Evolutionary conservation across 2,797 vertebrate genomes (phyloP).

Genomic region (Moxostoma hubbsi): DNA sequence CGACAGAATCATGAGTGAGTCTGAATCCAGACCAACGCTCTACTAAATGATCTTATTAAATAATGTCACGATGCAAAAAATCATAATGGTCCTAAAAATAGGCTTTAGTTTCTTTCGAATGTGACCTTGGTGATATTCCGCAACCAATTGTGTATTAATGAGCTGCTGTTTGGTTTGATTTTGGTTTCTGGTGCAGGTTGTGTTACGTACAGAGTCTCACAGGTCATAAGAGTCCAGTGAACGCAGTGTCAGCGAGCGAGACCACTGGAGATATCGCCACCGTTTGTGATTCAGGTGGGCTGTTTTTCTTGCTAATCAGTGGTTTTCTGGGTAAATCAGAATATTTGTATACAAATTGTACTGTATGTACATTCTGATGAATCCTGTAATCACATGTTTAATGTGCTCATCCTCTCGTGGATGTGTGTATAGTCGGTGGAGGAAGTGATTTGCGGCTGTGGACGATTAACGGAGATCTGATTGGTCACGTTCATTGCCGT

Average conservation of each 20-base stretch:
- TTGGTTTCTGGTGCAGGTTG: slow-evolving; percentile 73
- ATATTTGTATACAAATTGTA: too few species aligned
- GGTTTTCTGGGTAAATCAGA: too few species aligned
- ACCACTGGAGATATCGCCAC: slow-evolving; percentile 98
- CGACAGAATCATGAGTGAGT: too few species aligned
- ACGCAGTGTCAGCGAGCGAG: slow-evolving; percentile 94
- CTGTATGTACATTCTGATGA: too few species aligned
- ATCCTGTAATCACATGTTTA: background rate
- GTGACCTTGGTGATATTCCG: too few species aligned
- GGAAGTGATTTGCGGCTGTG: slow-evolving; percentile 97
- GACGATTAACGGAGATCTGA: slow-evolving; percentile 97
- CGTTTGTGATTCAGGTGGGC: slow-evolving; percentile 92
- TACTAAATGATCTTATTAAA: too few species aligned
- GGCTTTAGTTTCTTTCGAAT: too few species aligned
- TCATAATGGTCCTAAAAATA: too few species aligned
- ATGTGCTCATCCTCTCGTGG: background rate
- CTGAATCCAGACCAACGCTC: too few species aligned
- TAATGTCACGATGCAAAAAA: too few species aligned
- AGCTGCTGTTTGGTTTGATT: background rate
- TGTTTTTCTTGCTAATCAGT: background rate
- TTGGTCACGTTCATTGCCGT: slow-evolving; percentile 96
- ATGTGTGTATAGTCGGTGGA: slow-evolving; percentile 86
- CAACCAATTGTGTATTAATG: too few species aligned
- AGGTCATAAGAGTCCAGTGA: slow-evolving; percentile 97
- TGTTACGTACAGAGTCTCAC: slow-evolving; percentile 97